phyloP scores from a whole-genome alignment of 2,797 vertebrate genomes.

The Myripristis murdjan region DNA sequence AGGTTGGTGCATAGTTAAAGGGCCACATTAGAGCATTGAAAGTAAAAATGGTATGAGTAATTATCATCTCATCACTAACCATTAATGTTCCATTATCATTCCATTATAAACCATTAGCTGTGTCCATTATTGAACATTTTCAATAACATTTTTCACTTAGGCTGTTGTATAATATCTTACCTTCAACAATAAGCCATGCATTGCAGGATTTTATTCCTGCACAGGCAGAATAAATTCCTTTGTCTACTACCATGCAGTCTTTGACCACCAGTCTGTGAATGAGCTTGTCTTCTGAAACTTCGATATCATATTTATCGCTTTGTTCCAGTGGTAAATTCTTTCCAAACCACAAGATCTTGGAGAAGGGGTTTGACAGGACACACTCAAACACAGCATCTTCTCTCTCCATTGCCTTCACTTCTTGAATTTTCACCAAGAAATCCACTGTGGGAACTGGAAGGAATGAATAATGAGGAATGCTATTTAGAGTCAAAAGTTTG shows the following conservation, averaged over 20 bases:
- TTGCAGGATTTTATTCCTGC: constrained; percentile 87
- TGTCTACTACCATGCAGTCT: constrained; percentile 83
- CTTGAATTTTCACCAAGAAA: constrained; percentile 84
- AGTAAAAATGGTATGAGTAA: background rate
- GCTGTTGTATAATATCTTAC: constrained; percentile 76
- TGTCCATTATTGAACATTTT: constrained; percentile 11
- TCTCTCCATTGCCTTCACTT: constrained; percentile 81
- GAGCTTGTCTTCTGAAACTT: constrained; percentile 87
- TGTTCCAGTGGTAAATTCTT: constrained; percentile 79
- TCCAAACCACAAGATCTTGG: constrained; percentile 86
- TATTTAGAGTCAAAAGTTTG: constrained; percentile 1
- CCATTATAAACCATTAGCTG: background rate
- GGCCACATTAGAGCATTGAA: background rate
- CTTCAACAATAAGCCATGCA: constrained; percentile 90
- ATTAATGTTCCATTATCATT: background rate
- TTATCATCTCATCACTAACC: background rate
- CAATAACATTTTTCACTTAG: background rate
- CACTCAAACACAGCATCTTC: constrained; percentile 86
- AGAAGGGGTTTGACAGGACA: constrained; percentile 83
- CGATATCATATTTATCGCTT: constrained; percentile 85
- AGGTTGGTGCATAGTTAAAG: background rate
- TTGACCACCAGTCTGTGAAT: constrained; percentile 88
- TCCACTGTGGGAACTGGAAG: constrained; percentile 77
- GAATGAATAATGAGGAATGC: background rate
- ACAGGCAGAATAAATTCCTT: constrained; percentile 86